Conservation (phyloP, 2,888 invertebrate species). For the Morpho deidamia region DNA sequence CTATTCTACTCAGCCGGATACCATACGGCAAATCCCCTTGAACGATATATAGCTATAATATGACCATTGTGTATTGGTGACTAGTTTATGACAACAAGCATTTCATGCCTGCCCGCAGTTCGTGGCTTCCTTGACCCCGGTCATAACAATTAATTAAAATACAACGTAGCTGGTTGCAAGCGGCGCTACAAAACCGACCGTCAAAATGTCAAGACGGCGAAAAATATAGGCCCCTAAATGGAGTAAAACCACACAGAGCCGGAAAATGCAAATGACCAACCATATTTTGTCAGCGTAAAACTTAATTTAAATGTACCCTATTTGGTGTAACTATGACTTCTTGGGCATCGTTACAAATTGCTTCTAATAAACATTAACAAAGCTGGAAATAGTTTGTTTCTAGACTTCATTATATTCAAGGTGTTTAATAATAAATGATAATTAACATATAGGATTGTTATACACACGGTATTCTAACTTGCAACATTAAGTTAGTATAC, state of each 20-base stretch:
- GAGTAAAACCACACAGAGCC: conserved; percentile 30
- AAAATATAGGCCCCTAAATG: conserved; percentile 39
- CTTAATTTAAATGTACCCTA: conserved; percentile 12
- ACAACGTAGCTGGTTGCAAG: conserved; percentile 42
- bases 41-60: neutral
- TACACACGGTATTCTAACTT: no score
- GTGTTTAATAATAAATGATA: no score
- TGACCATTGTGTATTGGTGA: conserved; percentile 23
- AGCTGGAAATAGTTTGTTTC: no score
- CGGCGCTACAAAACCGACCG: conserved; percentile 30
- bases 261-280: conserved; percentile 28
- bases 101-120: conserved; percentile 58
- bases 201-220: conserved; percentile 38
- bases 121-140: conserved; percentile 46
- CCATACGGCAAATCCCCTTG: no score
- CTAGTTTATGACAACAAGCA: conserved; percentile 38
- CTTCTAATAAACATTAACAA: neutral
- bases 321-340: conserved; percentile 2
- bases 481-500: no score
- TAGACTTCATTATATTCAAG: no score
- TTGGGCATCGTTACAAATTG: conserved; percentile 1
- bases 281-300: conserved; percentile 24
- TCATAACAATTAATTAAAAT: conserved; percentile 72
- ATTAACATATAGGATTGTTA: no score
- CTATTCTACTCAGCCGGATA: no score